A percentile compares a stretch with the other conserved stretches of the same genome.
phyloP scores from a whole-genome alignment of 2,888 invertebrate genomes.

The Villa cingulata region DNA sequence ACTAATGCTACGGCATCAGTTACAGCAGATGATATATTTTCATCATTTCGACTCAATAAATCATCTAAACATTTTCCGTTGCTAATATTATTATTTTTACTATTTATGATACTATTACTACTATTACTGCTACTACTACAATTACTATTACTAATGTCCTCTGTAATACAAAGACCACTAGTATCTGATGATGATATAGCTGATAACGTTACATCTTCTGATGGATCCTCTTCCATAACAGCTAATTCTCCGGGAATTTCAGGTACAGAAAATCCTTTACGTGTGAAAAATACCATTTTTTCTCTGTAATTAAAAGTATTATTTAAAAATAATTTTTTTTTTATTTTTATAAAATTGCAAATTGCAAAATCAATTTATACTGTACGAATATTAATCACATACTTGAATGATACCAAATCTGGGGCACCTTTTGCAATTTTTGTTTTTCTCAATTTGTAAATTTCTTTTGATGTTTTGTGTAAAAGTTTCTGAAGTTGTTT shows the following conservation, averaged over 20 bases:
- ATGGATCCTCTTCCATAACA: constrained; percentile 35
- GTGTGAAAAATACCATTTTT: constrained; percentile 93
- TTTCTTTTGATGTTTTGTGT: constrained; percentile 78
- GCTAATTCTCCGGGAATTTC: constrained; percentile 50
- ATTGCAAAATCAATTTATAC: constrained; percentile 6
- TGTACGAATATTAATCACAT: no score
- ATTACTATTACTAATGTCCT: constrained; percentile 25
- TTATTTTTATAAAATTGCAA: no score
- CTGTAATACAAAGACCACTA: neutral
- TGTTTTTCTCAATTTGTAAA: constrained; percentile 76
- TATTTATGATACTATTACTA: constrained; percentile 15
- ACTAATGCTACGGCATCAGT: neutral
- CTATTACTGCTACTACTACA: constrained; percentile 22
- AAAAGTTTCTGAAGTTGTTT: constrained; percentile 59
- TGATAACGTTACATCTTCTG: constrained; percentile 19
- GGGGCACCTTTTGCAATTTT: constrained; percentile 79
- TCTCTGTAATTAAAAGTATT: constrained; percentile 46
- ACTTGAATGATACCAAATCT: constrained; percentile 87
- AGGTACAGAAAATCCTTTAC: constrained; percentile 62
- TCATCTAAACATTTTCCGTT: neutral
- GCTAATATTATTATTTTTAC: neutral
- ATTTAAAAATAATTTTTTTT: neutral
- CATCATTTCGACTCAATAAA: no score
- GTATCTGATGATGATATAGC: constrained; percentile 5
- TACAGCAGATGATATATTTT: no score